These are phyloP conservation scores for Sebastes diaconus DNA, from an alignment of 2,797 vertebrate genomes.

Conservation along the genomic window DNA sequence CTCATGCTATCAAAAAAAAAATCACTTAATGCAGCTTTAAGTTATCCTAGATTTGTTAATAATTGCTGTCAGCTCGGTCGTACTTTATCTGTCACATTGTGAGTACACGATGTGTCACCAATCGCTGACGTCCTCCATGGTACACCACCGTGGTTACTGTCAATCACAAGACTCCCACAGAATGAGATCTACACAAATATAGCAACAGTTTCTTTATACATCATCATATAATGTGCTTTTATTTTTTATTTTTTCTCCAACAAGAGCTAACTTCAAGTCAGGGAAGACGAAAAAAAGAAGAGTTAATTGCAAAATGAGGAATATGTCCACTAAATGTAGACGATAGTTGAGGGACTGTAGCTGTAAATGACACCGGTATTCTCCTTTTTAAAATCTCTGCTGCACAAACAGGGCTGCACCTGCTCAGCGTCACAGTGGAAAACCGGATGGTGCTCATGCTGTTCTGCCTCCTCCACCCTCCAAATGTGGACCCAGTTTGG, in stretches of 20 bases:
- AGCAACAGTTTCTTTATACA: too few relatives aligned
- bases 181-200: neutral
- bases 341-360: neutral
- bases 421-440: slow-evolving; percentile 14
- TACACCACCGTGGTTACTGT: neutral
- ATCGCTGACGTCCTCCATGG: neutral
- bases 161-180: neutral
- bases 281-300: neutral
- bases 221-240: neutral
- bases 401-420: slow-evolving; percentile 30
- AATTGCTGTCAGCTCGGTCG: neutral
- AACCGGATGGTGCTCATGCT: slow-evolving; percentile 13
- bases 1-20: neutral
- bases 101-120: neutral
- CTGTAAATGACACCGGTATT: slow-evolving; percentile 29
- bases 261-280: neutral
- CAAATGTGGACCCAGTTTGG: slow-evolving; percentile 31
- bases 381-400: slow-evolving; percentile 36
- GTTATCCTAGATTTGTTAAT: neutral
- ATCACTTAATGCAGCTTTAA: slow-evolving; percentile 12
- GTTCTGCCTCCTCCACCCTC: neutral
- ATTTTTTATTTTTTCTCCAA: neutral
- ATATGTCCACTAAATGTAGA: neutral
- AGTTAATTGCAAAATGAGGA: neutral
- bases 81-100: neutral